A percentile compares a stretch with the other conserved stretches of the same genome.
phyloP scores from a whole-genome alignment of 2,888 invertebrate species.

The Ypsolopha scabrella region DNA sequence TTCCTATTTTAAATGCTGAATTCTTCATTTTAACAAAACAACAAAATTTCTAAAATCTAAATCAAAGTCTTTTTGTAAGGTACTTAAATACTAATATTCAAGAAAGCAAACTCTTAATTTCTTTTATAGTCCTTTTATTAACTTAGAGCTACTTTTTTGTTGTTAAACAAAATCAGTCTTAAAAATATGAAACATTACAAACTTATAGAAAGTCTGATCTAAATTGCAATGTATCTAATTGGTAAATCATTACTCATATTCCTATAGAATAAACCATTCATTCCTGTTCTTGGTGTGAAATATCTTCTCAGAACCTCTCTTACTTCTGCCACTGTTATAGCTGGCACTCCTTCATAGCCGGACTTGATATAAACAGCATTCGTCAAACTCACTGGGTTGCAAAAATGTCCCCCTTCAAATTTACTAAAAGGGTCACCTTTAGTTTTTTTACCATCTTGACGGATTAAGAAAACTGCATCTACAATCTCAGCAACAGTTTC shows the following conservation, averaged over 20 bases:
- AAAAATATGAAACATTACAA: background rate
- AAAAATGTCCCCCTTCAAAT: conserved; percentile 73
- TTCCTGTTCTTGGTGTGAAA: conserved; percentile 71
- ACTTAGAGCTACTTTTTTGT: background rate
- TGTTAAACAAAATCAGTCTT: background rate
- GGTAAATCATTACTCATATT: conserved; percentile 57
- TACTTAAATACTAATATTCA: too few species aligned
- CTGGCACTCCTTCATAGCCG: conserved; percentile 75
- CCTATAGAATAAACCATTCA: conserved; percentile 61
- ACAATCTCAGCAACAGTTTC: conserved; percentile 92
- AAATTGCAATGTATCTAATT: conserved; percentile 42
- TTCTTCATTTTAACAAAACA: too few species aligned
- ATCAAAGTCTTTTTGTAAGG: too few species aligned
- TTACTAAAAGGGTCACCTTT: conserved; percentile 78
- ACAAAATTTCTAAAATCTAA: too few species aligned
- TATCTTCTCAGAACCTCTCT: conserved; percentile 85
- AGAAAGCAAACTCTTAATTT: background rate
- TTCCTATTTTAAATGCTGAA: too few species aligned
- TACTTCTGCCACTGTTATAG: conserved; percentile 84
- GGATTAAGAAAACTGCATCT: conserved; percentile 84
- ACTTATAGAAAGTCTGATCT: conserved; percentile 5
- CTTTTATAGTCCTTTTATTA: background rate
- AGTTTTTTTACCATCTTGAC: conserved; percentile 79
- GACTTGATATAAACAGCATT: conserved; percentile 68
- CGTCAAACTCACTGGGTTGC: conserved; percentile 70